Conservation (phyloP, 35 echinoderm and acorn worm species). For the Apostichopus californicus region DNA sequence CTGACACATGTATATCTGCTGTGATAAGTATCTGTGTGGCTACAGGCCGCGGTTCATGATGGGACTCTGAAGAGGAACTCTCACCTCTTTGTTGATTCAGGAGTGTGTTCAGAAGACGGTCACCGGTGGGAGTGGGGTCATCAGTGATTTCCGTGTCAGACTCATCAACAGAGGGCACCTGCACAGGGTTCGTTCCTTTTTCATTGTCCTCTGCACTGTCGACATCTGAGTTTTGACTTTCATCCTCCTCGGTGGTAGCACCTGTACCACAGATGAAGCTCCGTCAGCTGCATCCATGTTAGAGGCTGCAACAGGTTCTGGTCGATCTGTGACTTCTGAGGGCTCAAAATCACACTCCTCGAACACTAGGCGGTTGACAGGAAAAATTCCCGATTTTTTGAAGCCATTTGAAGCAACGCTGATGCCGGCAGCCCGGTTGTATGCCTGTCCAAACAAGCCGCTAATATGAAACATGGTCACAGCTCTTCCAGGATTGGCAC, state of each 20-base stretch:
- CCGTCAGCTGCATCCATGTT: not conserved
- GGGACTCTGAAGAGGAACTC: not conserved
- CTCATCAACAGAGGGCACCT: not conserved
- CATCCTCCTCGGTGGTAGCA: not conserved
- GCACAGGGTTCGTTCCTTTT: not conserved
- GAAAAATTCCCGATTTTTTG: not conserved
- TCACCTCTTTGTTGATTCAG: not conserved
- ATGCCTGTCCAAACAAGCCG: not conserved
- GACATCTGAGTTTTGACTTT: not conserved
- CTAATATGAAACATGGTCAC: slow-evolving; percentile 7
- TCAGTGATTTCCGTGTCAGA: not conserved
- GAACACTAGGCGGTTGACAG: slow-evolving; percentile 22
- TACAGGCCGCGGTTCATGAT: not conserved
- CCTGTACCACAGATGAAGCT: not conserved
- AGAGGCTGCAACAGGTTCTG: not conserved
- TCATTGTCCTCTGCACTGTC: not conserved
- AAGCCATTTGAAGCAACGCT: not conserved
- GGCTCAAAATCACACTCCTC: not conserved
- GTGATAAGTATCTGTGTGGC: not conserved
- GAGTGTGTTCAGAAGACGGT: no score
- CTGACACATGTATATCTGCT: not conserved
- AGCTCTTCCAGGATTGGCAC: not conserved
- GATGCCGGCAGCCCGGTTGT: not conserved
- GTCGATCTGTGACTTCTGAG: slow-evolving; percentile 12
- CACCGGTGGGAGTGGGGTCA: not conserved